A percentile compares a stretch with the other conserved stretches of the same genome.
These are phyloP conservation scores for Otus sunia DNA, from an alignment of 2,113 vertebrate species.

Conservation along the genomic window DNA sequence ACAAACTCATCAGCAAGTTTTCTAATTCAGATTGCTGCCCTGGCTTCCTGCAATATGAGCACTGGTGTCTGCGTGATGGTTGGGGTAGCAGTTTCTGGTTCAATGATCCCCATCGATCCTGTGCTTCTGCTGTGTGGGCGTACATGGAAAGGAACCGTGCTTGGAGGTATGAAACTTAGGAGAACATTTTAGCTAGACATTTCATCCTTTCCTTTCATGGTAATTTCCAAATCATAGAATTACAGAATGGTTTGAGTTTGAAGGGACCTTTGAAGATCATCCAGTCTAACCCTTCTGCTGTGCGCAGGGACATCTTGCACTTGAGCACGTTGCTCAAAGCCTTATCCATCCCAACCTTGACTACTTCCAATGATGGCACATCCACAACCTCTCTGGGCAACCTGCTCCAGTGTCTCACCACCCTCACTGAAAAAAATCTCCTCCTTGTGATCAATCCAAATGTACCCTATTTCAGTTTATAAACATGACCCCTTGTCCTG, in stretches of 20 bases:
- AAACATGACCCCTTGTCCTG: no score
- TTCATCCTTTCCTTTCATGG: not conserved
- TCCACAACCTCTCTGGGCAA: no score
- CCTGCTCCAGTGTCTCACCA: no score
- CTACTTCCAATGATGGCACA: not conserved
- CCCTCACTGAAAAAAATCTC: no score
- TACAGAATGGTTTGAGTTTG: not conserved
- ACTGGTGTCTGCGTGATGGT: constrained; percentile 15
- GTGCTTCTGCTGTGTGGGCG: constrained; percentile 42
- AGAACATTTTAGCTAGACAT: not conserved
- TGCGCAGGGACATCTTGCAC: no score
- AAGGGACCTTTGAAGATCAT: no score
- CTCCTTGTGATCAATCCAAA: no score
- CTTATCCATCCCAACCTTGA: not conserved
- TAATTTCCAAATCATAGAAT: not conserved
- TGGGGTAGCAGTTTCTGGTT: not conserved
- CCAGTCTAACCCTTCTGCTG: not conserved
- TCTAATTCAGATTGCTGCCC: constrained; percentile 30
- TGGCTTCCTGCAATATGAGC: constrained; percentile 48
- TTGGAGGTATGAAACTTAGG: constrained; percentile 11
- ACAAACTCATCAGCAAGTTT: not conserved
- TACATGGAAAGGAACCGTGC: not conserved
- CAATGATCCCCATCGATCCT: not conserved
- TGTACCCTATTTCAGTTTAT: no score
- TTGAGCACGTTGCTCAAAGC: not conserved